These are phyloP conservation scores for Myodes glareolus DNA, from an alignment of 2,113 vertebrate genomes.

Conservation along the genomic window DNA sequence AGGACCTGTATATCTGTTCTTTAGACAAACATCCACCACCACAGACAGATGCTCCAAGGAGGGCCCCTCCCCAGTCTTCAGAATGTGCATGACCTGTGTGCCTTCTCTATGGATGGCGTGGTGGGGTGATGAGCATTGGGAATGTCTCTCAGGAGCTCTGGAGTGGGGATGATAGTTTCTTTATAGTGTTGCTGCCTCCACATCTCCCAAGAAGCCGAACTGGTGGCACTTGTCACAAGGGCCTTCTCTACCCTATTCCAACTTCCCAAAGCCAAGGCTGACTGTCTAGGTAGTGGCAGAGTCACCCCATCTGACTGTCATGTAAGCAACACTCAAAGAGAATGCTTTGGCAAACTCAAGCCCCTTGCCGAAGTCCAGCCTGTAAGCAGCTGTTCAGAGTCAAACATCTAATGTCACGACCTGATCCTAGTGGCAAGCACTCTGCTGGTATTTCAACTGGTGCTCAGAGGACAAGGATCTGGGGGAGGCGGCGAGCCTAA, in stretches of 20 bases:
- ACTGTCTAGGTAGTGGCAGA: background rate
- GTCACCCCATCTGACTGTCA: background rate
- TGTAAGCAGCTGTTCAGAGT: background rate
- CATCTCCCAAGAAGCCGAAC: background rate
- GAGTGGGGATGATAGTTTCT: background rate
- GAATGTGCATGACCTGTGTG: too few species aligned
- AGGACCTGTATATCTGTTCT: background rate
- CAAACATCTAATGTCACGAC: background rate
- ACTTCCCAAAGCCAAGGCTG: background rate
- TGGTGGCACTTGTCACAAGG: background rate
- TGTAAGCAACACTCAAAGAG: background rate
- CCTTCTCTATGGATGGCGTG: background rate
- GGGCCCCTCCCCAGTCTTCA: background rate
- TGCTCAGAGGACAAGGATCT: background rate
- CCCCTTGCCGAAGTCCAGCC: background rate
- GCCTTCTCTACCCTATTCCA: background rate
- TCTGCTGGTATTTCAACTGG: background rate
- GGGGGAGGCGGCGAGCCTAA: background rate
- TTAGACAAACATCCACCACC: rapidly evolving
- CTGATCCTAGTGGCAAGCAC: background rate
- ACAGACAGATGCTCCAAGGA: background rate
- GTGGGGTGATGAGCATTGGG: background rate
- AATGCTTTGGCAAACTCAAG: background rate
- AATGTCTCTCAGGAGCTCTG: background rate
- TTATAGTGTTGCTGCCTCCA: background rate